Conservation (phyloP, 2,113 vertebrate genomes). For the Lichenostomus cassidix region DNA sequence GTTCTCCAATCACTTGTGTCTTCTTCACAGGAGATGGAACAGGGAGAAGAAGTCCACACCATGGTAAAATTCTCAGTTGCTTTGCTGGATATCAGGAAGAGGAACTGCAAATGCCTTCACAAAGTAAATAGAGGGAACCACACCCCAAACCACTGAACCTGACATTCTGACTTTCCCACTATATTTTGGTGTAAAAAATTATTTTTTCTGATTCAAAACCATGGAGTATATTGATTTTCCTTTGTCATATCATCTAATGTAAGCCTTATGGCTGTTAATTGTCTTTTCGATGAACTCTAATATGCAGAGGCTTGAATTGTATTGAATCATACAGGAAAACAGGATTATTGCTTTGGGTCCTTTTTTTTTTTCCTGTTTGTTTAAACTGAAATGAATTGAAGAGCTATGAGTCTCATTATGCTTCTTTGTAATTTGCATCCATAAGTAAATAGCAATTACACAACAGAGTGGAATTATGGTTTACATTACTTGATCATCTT, state of each 20-base stretch:
- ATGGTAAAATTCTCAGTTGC: no score
- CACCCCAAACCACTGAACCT: no score
- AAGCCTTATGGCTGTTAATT: not conserved
- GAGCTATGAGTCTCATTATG: not conserved
- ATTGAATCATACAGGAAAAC: not conserved
- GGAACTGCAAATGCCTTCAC: no score
- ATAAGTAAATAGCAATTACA: not conserved
- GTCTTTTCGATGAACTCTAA: not conserved
- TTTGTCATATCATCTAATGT: not conserved
- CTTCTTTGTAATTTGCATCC: slow-evolving; percentile 10
- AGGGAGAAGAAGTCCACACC: no score
- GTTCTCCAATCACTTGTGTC: no score
- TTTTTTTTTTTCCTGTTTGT: not conserved
- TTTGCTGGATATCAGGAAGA: no score
- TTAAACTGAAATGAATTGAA: slow-evolving; percentile 26
- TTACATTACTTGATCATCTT: not conserved
- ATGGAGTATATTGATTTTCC: not conserved
- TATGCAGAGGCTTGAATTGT: not conserved
- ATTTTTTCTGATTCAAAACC: not conserved
- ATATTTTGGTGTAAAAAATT: not conserved
- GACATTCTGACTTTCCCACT: not conserved
- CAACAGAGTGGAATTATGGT: not conserved
- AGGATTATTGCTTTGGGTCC: not conserved
- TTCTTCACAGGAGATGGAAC: no score
- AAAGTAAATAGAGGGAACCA: no score